phyloP scores from a whole-genome alignment of 2,113 vertebrate species.

The Ursus arctos region DNA sequence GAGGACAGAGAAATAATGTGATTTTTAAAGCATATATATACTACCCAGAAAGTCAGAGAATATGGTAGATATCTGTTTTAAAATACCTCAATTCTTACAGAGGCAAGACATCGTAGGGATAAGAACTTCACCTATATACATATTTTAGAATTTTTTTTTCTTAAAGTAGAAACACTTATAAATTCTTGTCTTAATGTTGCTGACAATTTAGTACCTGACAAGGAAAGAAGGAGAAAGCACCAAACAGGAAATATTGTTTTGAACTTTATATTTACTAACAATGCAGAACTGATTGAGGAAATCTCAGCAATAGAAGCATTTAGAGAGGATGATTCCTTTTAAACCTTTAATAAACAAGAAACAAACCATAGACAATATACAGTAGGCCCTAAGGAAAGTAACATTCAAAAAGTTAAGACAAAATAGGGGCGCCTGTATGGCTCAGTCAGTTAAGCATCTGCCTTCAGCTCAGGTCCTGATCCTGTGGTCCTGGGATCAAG shows the following conservation, averaged over 20 bases:
- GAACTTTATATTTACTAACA: conserved; percentile 34
- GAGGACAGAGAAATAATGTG: not conserved
- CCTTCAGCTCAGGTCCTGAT: not conserved
- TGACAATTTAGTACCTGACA: conserved; percentile 13
- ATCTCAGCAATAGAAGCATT: not conserved
- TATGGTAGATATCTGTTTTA: not conserved
- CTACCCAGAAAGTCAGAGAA: not conserved
- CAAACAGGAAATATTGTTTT: not conserved
- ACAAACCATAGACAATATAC: not conserved
- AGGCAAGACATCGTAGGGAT: not conserved
- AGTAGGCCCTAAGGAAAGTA: not conserved
- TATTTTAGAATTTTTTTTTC: conserved; percentile 24
- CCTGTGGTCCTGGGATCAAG: not conserved
- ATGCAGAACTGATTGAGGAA: not conserved
- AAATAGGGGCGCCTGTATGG: not conserved
- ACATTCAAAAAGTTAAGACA: not conserved
- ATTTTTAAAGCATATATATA: not conserved
- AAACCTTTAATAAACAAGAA: conserved; percentile 21
- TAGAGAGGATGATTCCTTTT: not conserved
- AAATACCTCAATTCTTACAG: not conserved
- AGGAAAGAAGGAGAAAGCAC: not conserved
- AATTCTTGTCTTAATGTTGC: conserved; percentile 23
- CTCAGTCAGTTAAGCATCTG: not conserved
- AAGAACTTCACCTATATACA: not conserved
- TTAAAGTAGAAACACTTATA: not conserved